phyloP scores from a whole-genome alignment of 2,888 invertebrate species.

The Romanomermis culicivorax region DNA sequence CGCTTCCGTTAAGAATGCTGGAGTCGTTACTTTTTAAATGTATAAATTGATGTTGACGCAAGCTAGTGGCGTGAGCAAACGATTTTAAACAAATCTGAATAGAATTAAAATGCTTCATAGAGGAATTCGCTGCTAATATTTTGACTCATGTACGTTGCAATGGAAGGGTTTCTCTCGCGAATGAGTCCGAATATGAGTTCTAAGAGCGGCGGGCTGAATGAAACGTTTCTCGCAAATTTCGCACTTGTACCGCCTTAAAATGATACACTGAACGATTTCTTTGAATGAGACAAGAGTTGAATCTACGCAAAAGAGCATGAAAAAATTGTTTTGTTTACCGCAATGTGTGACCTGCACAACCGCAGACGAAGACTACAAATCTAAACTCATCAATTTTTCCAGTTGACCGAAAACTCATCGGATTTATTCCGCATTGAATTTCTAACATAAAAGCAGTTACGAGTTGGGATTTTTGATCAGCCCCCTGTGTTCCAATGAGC shows the following conservation, averaged over 20 bases:
- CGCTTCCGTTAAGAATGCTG: not conserved
- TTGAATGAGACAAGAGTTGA: not conserved
- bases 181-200: conserved; percentile 9
- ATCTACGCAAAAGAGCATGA: not conserved
- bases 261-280: not conserved
- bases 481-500: no score
- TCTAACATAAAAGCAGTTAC: no score
- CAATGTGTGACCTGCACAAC: no score
- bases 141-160: not conserved
- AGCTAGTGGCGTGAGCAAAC: conserved; percentile 11
- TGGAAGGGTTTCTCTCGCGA: conserved; percentile 10
- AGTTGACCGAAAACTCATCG: no score
- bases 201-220: conserved; percentile 10
- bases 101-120: not conserved
- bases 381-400: no score
- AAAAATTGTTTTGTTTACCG: conserved; percentile 8
- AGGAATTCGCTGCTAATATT: not conserved
- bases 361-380: no score
- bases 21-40: not conserved
- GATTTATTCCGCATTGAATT: no score
- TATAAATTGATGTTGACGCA: conserved; percentile 7
- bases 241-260: conserved; percentile 8
- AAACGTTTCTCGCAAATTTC: conserved; percentile 10
- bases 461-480: no score
- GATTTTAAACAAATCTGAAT: conserved; percentile 7